phyloP scores from a whole-genome alignment of 2,113 vertebrate species.

The Syngnathus floridae region DNA sequence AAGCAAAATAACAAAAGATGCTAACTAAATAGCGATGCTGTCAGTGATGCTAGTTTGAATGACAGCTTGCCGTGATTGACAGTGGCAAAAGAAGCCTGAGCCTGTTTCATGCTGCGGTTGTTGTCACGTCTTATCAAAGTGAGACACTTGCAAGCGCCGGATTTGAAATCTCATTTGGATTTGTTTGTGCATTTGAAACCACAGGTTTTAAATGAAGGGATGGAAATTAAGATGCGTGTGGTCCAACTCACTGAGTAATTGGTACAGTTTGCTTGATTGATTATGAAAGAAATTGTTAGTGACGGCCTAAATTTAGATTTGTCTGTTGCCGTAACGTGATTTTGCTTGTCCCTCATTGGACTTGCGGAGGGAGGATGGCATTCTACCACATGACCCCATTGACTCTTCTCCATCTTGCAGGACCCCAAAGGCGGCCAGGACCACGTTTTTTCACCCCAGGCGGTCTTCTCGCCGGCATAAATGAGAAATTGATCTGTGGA shows the following conservation, averaged over 20 bases:
- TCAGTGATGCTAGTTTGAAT: neutral
- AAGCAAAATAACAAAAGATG: neutral
- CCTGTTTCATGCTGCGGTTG: no score
- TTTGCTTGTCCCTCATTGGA: neutral
- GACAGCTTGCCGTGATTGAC: neutral
- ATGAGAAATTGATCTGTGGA: neutral
- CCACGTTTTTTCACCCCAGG: neutral
- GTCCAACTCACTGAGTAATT: no score
- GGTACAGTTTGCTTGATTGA: no score
- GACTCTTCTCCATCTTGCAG: neutral
- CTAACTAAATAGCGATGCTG: neutral
- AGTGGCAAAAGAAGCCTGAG: neutral
- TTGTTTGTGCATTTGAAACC: no score
- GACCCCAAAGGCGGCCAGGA: neutral
- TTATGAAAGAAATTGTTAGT: no score
- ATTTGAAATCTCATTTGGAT: no score
- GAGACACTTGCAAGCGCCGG: no score
- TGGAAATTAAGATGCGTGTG: no score
- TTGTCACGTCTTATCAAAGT: no score
- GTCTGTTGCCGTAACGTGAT: neutral
- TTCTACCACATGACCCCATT: conserved; percentile 11
- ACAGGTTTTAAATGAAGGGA: no score
- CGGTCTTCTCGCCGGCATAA: neutral
- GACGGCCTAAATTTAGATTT: no score
- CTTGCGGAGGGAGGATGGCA: neutral